Evolutionary conservation across 2,888 invertebrate genomes (phyloP), one percentile per base, ranked within the genome.

Genomic region (Pachycephus smyrnensis): DNA sequence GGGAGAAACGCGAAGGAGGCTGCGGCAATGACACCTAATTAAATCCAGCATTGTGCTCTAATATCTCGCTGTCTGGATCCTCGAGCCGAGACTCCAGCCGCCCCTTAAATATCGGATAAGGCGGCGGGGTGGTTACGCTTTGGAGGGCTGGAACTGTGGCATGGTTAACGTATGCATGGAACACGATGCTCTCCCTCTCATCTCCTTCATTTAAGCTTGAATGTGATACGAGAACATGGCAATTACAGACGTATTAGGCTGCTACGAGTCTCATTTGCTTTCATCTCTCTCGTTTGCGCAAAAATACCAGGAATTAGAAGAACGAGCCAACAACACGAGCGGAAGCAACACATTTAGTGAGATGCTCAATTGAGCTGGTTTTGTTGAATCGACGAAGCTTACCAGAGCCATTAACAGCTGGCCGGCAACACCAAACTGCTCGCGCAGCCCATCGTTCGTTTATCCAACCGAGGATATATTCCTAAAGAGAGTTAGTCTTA

Each of bases 11-110:
- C 32, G 75, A 69, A 32, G 75, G 68, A 77, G 77, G 73, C 79
- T 68, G 69, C 76, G 69, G 76, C 80, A 76, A 81, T 81, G 84
- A 83, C 81, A 84, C 80, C 82, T 83, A 84, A 84, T 84, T 84
- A 84, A 84, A 84, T 82, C 79, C 80, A 75, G 77, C 81, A 83
- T 83, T 84, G 83, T 84, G 78, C 77, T 40, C 80, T 76, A 80
- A 84, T 84, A 84, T 83, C 80, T 76, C 73, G 75, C 79, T 79
- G 82, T 78, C 82, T 79, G 79, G 68, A 37, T 73, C 78, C 75
- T 75, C 75, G 71, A 78, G 75, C 76, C 75, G 23, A 37, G 35
- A 75, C 78, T 37, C 75, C 69, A 75, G 76, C 75, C 73, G 55
- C 69, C 73, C 78, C 55, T 78, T 76, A 78, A 78, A 76, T 75